Evolutionary conservation across 2,797 vertebrate genomes (phyloP), one percentile per base, ranked within the genome.

Genomic region (Clarias fuscus): DNA sequence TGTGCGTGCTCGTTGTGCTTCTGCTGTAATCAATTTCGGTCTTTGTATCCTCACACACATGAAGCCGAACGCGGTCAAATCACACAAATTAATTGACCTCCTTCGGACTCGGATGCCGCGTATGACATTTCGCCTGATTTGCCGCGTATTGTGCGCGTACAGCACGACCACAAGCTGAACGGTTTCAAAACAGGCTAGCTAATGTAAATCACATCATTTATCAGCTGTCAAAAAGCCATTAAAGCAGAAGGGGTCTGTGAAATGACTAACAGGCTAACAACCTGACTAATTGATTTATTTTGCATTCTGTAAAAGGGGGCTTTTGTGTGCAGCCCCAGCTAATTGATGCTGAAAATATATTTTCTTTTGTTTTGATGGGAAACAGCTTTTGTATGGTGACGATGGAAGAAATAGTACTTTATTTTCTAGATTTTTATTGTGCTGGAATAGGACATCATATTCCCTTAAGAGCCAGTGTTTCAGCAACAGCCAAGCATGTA

Each of bases 151-250:
- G 76, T 62, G 17, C 68, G 68, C 72, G 59, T 68, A 71, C 37
- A 80, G 70, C n/a, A 73, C 72, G 85, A 85, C 83, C 86, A 84
- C 83, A 83, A 81, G 72, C 71, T 5, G 85, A 85, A 83, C 76
- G 56, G 81, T 73, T 84, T 86, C 82, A 89, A 89, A 83, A 85
- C 86, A 84, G 89, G 77, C 83, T 62, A 85, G 83, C 86, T 87
- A 86, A 89, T 90, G 85, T 87, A 90, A 90, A 89, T 87, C 85
- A 79, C 82, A 89, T 89, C 68, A 89, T 90, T 89, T 90, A 90
- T 88, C 85, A 86, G 85, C 88, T 90, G 89, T 90, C 89, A 90
- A 89, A 90, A 90, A 89, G 65, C 89, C 84, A 89, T 89, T 90
- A 88, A 90, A 90, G 83, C 81, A 82, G 84, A 89, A 89, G 78